Conservation (phyloP, 2,888 invertebrate genomes). For the Unio delphinus region DNA sequence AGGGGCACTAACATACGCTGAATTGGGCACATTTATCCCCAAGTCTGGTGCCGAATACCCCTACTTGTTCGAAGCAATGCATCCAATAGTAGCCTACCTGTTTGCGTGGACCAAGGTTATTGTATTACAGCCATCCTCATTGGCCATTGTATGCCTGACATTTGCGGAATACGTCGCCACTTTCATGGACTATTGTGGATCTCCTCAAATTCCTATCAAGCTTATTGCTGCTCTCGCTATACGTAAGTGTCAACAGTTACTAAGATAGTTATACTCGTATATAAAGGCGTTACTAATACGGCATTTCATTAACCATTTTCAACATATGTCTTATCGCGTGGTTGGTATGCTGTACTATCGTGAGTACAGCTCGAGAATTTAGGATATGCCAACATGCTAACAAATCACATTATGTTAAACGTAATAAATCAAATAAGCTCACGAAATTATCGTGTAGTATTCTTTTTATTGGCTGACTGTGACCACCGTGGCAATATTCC, state of each 20-base stretch:
- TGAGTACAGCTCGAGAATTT: too few relatives aligned
- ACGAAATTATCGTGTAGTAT: too few relatives aligned
- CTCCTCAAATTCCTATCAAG: slow-evolving; percentile 49
- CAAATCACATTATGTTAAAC: too few relatives aligned
- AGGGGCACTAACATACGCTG: slow-evolving; percentile 87
- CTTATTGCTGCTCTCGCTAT: slow-evolving; percentile 46
- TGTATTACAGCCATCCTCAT: slow-evolving; percentile 65
- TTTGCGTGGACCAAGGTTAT: slow-evolving; percentile 76
- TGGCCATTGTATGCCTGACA: slow-evolving; percentile 73
- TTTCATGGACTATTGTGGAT: slow-evolving; percentile 59
- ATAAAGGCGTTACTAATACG: too few relatives aligned
- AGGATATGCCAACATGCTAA: too few relatives aligned
- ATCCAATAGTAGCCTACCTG: slow-evolving; percentile 72
- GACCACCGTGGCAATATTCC: too few relatives aligned
- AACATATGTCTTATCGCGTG: too few relatives aligned
- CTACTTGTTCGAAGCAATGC: slow-evolving; percentile 73
- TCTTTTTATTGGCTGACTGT: too few relatives aligned
- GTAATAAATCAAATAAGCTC: too few relatives aligned
- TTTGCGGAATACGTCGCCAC: slow-evolving; percentile 61
- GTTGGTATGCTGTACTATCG: too few relatives aligned
- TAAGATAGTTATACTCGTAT: too few relatives aligned
- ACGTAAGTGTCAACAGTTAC: slow-evolving; percentile 48
- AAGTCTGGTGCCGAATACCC: slow-evolving; percentile 87
- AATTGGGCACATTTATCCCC: slow-evolving; percentile 84
- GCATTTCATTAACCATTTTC: too few relatives aligned